Base-by-base conservation (phyloP, 2,888 invertebrate species). In the Deilephila porcellus region DNA sequence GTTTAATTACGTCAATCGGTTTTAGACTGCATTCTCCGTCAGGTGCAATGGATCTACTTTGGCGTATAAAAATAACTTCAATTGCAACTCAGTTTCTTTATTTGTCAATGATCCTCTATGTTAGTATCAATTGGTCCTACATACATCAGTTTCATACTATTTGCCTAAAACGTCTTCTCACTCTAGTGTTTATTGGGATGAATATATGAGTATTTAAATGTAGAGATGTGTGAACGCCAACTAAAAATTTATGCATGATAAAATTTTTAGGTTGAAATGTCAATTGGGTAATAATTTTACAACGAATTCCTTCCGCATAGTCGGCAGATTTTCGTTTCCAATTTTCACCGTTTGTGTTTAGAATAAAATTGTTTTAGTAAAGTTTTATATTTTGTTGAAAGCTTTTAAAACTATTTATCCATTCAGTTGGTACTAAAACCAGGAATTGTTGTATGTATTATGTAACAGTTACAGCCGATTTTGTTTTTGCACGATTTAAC, bases 181-280 rank as follows among this genome's bases (percentile, higher is more conserved):
- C 7, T n/a, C 11, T 6, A 67, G 17, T 25, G 25, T 63, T 29
- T 34, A 70, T 64, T 19, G 3, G 14, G 19, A 60, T 60, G 3
- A 14, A 19, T 45, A 70, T 37, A n/a, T 29, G 60, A 4, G 45
- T 34, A 70, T 60, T 29, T 45, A 73, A 67, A 67, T 29, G 19
- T 19, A 64, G 60, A 34, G n/a, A 67, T 34, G 73, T 67, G 71
- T 72, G 73, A 73, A 71, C 75, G 74, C 81, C 81, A 82, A 82
- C 83, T 83, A 82, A 83, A 83, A 82, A 79, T 74, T 17, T 77
- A 74, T 76, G 80, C 79, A 79, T 80, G 80, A 74, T 67, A 62
- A 72, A 70, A 17, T 79, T 76, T 77, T 72, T 76, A 67, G 76
- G 80, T 76, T 76, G 71, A 74, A 78, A 73, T 76, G 29, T 63